These are phyloP conservation scores for Mesitornis unicolor DNA, from an alignment of 2,113 vertebrate species.

Conservation along the genomic window DNA sequence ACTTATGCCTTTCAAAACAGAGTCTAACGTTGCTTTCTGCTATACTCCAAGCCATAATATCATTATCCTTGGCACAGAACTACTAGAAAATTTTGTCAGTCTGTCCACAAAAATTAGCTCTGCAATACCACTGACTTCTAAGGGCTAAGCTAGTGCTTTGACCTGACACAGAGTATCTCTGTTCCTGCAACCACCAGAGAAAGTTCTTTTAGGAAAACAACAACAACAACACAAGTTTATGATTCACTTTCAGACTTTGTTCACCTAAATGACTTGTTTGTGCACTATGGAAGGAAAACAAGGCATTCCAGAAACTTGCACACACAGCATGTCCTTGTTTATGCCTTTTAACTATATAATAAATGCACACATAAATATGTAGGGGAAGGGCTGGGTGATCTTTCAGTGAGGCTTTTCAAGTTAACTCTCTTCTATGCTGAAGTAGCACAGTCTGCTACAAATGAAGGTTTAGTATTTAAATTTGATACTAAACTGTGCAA, in stretches of 20 bases:
- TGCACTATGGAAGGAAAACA: constrained; percentile 46
- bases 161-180: neutral
- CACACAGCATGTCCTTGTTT: constrained; percentile 42
- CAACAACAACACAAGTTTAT: constrained; percentile 58
- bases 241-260: constrained; percentile 78
- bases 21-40: neutral
- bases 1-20: neutral
- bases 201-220: constrained; percentile 45
- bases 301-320: constrained; percentile 35
- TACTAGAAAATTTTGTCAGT: neutral
- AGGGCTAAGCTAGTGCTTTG: neutral
- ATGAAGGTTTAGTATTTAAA: neutral
- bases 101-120: neutral
- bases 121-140: neutral
- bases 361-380: constrained; percentile 9
- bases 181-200: neutral
- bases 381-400: neutral
- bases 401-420: neutral
- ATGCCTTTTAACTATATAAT: constrained; percentile 27
- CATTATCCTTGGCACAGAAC: constrained; percentile 41
- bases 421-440: neutral
- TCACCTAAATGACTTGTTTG: constrained; percentile 68
- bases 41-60: neutral
- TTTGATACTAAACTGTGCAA: neutral
- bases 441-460: neutral